A percentile compares a stretch with the other conserved stretches of the same genome.
These are phyloP conservation scores for Pseudochaenichthys georgianus DNA, from an alignment of 2,797 vertebrate genomes.

Conservation along the genomic window DNA sequence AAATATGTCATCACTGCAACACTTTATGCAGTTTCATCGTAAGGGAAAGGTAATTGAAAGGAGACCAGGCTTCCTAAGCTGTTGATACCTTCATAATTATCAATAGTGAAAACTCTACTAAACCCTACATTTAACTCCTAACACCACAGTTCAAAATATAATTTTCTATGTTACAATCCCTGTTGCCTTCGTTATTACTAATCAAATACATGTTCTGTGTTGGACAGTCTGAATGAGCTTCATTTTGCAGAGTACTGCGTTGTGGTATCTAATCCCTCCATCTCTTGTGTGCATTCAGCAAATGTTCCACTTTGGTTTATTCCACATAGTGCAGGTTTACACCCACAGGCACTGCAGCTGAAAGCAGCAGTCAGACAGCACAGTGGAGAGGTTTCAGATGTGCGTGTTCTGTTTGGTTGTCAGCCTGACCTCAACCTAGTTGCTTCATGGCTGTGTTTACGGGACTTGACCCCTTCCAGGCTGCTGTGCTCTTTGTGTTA, in stretches of 20 bases:
- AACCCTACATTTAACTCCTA: neutral
- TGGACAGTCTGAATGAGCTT: conserved; percentile 10
- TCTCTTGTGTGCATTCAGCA: conserved; percentile 43
- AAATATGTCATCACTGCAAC: no score
- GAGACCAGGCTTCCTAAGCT: neutral
- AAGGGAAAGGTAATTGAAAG: no score
- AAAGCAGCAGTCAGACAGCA: conserved; percentile 21
- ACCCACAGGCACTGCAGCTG: conserved; percentile 13
- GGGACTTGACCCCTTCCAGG: conserved; percentile 29
- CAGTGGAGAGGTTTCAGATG: conserved; percentile 26
- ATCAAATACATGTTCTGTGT: conserved; percentile 19
- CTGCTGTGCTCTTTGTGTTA: conserved; percentile 41
- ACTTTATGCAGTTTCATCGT: no score
- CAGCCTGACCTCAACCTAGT: conserved; percentile 36
- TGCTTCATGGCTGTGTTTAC: conserved; percentile 38
- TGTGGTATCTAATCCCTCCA: conserved; percentile 44
- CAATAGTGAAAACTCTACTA: no score
- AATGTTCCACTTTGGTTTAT: conserved; percentile 42
- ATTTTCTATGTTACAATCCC: neutral
- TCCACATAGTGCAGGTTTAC: conserved; percentile 44
- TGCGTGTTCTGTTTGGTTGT: conserved; percentile 40
- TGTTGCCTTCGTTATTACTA: conserved; percentile 3
- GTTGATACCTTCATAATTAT: neutral
- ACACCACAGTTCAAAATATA: neutral
- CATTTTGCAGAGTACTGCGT: conserved; percentile 42